Evolutionary conservation across 2,797 vertebrate genomes (phyloP).

Genomic region (Labeo calbasu): DNA sequence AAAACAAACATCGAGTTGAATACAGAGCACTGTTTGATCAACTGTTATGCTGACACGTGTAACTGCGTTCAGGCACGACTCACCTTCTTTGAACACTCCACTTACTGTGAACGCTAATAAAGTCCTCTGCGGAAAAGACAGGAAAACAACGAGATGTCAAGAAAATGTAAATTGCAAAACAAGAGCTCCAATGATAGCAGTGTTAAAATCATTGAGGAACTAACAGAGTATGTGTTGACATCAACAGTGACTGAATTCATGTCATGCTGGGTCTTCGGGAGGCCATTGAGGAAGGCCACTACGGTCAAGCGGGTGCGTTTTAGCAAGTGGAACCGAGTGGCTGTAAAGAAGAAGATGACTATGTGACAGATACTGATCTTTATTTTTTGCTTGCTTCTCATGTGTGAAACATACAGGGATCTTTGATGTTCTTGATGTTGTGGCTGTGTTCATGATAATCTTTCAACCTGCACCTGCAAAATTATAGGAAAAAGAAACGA

Average conservation of each 20-base stretch:
- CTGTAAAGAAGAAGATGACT: slow-evolving; percentile 66
- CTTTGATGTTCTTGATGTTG: slow-evolving; percentile 88
- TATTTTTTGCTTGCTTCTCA: neutral
- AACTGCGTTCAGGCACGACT: slow-evolving; percentile 46
- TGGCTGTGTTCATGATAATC: slow-evolving; percentile 89
- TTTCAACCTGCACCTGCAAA: slow-evolving; percentile 79
- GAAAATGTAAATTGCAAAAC: neutral
- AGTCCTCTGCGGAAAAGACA: slow-evolving; percentile 73
- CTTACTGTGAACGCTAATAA: slow-evolving; percentile 88
- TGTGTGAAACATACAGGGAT: slow-evolving; percentile 81
- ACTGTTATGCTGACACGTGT: neutral
- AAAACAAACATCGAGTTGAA: slow-evolving; percentile 1
- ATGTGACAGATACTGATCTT: neutral
- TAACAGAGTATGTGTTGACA: slow-evolving; percentile 87
- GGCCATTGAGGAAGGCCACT: slow-evolving; percentile 91
- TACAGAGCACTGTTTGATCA: neutral
- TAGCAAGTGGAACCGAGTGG: slow-evolving; percentile 81
- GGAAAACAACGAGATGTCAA: slow-evolving; percentile 27
- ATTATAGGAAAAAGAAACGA: neutral
- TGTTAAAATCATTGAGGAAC: slow-evolving; percentile 39
- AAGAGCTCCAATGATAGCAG: neutral
- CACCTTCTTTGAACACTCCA: slow-evolving; percentile 92
- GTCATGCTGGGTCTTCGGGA: slow-evolving; percentile 92
- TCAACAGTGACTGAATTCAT: slow-evolving; percentile 86
- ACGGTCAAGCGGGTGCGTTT: slow-evolving; percentile 89